These are phyloP conservation scores for Pristionchus entomophagus DNA, from an alignment of 2,888 invertebrate genomes.

Conservation along the genomic window DNA sequence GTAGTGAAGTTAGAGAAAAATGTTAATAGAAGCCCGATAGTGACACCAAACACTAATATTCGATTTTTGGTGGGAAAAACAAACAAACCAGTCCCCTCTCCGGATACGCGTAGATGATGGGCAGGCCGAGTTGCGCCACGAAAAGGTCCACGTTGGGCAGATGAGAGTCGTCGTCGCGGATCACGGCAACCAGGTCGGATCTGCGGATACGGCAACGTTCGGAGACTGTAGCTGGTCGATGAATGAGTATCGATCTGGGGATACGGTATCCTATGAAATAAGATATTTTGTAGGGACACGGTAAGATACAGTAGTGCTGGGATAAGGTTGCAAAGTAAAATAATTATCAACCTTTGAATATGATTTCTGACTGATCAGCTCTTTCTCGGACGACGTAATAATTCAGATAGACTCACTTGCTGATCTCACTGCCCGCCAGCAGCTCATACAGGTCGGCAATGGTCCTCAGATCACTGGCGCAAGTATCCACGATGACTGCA, in stretches of 20 bases:
- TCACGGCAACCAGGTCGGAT: slow-evolving; percentile 67
- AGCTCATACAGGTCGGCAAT: slow-evolving; percentile 72
- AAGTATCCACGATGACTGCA: slow-evolving; percentile 69
- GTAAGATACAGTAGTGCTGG: too few species aligned
- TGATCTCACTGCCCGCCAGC: slow-evolving; percentile 70
- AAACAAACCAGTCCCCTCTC: neutral
- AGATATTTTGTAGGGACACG: too few species aligned
- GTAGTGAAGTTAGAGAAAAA: neutral
- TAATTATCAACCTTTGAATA: too few species aligned
- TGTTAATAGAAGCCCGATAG: neutral
- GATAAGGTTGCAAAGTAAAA: too few species aligned
- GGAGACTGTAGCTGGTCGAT: too few species aligned
- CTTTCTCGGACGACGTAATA: too few species aligned
- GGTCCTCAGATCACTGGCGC: slow-evolving; percentile 68
- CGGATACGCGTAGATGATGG: slow-evolving; percentile 66
- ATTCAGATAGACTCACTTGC: slow-evolving; percentile 55
- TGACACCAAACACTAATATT: neutral
- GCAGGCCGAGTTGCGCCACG: slow-evolving; percentile 62
- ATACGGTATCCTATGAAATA: too few species aligned
- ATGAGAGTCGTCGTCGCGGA: slow-evolving; percentile 67
- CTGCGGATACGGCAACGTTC: too few species aligned
- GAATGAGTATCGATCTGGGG: too few species aligned
- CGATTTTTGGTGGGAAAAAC: neutral
- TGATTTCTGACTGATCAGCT: too few species aligned
- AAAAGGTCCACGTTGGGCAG: slow-evolving; percentile 70